phyloP scores from a whole-genome alignment of 1,140 invertebrate species.

The Anastatus disparis region DNA sequence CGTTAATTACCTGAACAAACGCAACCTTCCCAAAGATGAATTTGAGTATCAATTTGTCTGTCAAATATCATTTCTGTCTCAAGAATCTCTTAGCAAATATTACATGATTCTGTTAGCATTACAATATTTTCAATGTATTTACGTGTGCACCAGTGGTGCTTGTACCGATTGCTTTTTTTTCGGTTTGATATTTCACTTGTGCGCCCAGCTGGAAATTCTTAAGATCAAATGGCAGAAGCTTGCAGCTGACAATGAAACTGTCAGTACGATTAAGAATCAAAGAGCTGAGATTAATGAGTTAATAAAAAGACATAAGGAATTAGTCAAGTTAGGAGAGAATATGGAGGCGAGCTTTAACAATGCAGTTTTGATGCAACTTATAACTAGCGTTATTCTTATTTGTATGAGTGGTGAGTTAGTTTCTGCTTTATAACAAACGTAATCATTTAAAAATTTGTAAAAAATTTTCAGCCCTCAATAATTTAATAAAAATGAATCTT shows the following conservation, averaged over 20 bases:
- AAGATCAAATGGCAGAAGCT: background rate
- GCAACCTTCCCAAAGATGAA: background rate
- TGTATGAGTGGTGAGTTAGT: constrained; percentile 37
- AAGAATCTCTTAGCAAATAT: background rate
- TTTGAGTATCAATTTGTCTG: constrained; percentile 13
- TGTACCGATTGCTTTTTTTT: constrained; percentile 42
- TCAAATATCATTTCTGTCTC: constrained; percentile 19
- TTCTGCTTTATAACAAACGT: background rate
- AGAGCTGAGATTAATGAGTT: background rate
- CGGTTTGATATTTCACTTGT: constrained; percentile 34
- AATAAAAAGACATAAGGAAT: constrained; percentile 32
- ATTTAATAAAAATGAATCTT: background rate
- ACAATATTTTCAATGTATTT: constrained; percentile 26
- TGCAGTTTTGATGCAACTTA: constrained; percentile 31
- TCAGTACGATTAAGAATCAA: no score
- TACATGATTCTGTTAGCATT: background rate
- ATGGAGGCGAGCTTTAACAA: constrained; percentile 38
- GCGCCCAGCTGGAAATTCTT: constrained; percentile 41
- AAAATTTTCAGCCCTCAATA: no score
- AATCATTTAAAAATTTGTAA: no score
- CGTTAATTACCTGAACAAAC: background rate
- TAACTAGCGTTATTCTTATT: constrained; percentile 42
- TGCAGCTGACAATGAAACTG: no score
- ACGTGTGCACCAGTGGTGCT: constrained; percentile 19
- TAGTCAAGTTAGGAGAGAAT: constrained; percentile 27